A percentile compares a stretch with the other conserved stretches of the same genome.
Evolutionary conservation across 2,113 vertebrate genomes (phyloP).

Genomic region (Mastomys natalensis): DNA sequence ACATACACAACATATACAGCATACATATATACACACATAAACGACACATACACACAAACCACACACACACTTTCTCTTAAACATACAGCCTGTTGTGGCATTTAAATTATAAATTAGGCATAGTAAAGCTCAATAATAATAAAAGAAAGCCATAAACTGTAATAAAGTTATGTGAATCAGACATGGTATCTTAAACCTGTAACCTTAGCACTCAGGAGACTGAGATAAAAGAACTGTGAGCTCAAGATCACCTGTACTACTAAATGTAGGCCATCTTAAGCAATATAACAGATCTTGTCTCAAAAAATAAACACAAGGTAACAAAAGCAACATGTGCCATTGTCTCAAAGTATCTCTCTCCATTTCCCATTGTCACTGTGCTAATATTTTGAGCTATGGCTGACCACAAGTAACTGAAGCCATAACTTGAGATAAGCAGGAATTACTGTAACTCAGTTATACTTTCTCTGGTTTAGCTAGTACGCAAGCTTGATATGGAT

Average conservation of each 20-base stretch:
- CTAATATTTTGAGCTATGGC: background rate
- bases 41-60: background rate
- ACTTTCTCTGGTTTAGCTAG: slow-evolving; percentile 15
- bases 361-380: background rate
- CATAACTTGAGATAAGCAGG: background rate
- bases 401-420: background rate
- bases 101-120: background rate
- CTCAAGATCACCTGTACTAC: background rate
- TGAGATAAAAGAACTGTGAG: background rate
- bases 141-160: background rate
- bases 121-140: background rate
- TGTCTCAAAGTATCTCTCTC: background rate
- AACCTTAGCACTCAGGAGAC: background rate
- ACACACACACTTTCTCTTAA: background rate
- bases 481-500: slow-evolving; percentile 18
- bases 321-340: background rate
- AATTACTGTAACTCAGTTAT: background rate
- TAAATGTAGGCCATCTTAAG: background rate
- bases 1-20: background rate
- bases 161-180: background rate
- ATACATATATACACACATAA: background rate
- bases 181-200: too few relatives aligned
- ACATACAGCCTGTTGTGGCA: background rate
- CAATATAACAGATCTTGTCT: background rate
- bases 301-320: background rate